Conservation (phyloP, 2,113 vertebrate genomes). For the Neotoma lepida region DNA sequence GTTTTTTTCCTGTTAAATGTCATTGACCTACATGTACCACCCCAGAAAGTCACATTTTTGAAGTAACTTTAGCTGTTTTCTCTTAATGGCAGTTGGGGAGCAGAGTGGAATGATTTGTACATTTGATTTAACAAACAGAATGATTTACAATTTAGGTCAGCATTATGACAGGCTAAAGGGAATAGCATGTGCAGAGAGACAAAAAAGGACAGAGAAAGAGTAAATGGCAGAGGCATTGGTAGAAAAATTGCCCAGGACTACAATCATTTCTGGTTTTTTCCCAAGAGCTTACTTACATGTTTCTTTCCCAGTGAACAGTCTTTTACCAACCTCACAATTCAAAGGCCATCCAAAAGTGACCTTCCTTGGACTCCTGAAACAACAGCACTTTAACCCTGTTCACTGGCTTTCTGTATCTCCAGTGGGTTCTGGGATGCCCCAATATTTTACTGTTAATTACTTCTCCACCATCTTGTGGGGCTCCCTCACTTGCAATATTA, state of each 20-base stretch:
- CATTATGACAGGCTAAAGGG: background rate
- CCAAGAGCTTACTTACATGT: background rate
- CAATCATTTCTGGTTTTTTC: constrained; percentile 45
- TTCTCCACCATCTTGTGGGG: background rate
- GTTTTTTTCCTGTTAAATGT: background rate
- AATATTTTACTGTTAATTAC: background rate
- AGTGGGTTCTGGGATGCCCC: background rate
- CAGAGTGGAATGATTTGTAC: background rate
- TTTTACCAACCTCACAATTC: background rate
- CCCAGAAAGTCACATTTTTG: background rate
- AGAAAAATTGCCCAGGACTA: constrained; percentile 34
- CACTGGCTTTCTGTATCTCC: background rate
- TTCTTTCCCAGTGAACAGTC: background rate
- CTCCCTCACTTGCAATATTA: background rate
- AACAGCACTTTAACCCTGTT: background rate
- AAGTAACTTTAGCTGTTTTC: constrained; percentile 52
- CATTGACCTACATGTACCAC: background rate
- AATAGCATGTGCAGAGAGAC: background rate
- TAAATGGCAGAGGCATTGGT: background rate
- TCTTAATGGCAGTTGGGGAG: background rate
- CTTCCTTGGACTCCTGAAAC: background rate
- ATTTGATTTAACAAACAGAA: constrained; percentile 63
- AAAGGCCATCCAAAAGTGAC: background rate
- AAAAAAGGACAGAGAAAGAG: constrained; percentile 21
- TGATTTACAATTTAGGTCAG: constrained; percentile 57